Evolutionary conservation across 2,888 invertebrate species (phyloP), one percentile per base, ranked within the genome.

Genomic region (Notodonta ziczac): DNA sequence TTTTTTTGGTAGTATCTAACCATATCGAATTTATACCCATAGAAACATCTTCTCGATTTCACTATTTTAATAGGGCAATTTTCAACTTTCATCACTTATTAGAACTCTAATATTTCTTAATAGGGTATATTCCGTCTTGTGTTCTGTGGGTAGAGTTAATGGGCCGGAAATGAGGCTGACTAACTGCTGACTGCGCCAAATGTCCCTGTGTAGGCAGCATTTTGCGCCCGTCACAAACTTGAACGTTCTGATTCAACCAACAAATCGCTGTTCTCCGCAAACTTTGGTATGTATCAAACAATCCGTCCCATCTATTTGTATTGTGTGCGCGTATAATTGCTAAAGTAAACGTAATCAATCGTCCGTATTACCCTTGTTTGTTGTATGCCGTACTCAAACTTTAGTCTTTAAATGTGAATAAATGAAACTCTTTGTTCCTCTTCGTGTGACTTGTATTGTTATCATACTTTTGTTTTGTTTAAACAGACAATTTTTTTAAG

Each of bases 71-170:
- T 35, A 35, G 35, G 35, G 7, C 5, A 4, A 35, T 35, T 10
- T 42, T 10, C 9, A 4, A 10, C 42, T 42, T 9, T 42, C 42
- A 8, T 35, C 58, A 42, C 40, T 32, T 54, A 12, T 4, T 24
- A 8, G 32, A 61, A 68, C 52, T 24, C 12, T 9, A 52, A 52
- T 61, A 57, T 48, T 61, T 55, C 44, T 60, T 54, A 61, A 61
- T 63, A 56, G 24, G 24, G 24, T 24, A 66, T 64, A 35, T 57
- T 58, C 24, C 51, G 50, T 51, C 35, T 16, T 54, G 40, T 53
- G 40, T 55, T 48, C 35, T 60, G 59, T 62, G 61, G 58, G n/a
- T 54, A 56, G 52, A 60, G 62, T 57, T 67, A 63, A 65, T 62
- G 56, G 60, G 59, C 42, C 50, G 46, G 53, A 58, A 59, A 58